Conservation (phyloP, 1,140 invertebrate genomes). For the Zophobas morio region DNA sequence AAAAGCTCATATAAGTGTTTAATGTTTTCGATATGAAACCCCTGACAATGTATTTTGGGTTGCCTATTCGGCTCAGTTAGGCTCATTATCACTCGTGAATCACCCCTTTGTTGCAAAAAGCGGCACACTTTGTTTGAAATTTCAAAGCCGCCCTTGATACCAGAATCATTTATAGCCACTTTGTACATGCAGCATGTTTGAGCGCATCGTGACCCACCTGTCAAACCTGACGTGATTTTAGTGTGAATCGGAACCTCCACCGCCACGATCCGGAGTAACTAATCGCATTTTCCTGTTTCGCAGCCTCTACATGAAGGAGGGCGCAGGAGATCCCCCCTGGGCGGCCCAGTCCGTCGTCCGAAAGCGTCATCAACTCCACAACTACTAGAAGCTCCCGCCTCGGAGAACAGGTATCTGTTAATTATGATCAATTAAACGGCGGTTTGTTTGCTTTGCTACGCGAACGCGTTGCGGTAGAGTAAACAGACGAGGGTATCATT, state of each 20-base stretch:
- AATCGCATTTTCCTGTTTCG: slow-evolving; percentile 38
- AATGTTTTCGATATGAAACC: too few relatives aligned
- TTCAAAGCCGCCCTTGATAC: too few relatives aligned
- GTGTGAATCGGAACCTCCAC: not conserved
- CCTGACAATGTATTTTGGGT: too few relatives aligned
- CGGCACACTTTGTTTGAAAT: too few relatives aligned
- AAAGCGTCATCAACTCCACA: slow-evolving; percentile 73
- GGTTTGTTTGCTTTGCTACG: not conserved
- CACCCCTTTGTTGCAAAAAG: too few relatives aligned
- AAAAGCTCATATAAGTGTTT: too few relatives aligned
- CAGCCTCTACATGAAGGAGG: slow-evolving; percentile 64
- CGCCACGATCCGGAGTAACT: not conserved
- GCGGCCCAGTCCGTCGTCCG: slow-evolving; percentile 68
- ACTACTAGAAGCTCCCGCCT: slow-evolving; percentile 66
- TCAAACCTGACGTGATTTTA: not conserved
- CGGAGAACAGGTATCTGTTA: slow-evolving; percentile 57
- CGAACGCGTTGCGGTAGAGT: too few relatives aligned
- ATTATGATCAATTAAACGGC: not conserved
- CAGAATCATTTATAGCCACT: not conserved
- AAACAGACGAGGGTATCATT: too few relatives aligned
- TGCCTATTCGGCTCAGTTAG: too few relatives aligned
- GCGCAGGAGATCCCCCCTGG: slow-evolving; percentile 66
- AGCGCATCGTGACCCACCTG: not conserved
- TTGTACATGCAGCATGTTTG: not conserved
- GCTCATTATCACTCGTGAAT: too few relatives aligned